These are phyloP conservation scores for Drosophila mimetica DNA, from an alignment of 2,888 invertebrate species.

Conservation along the genomic window DNA sequence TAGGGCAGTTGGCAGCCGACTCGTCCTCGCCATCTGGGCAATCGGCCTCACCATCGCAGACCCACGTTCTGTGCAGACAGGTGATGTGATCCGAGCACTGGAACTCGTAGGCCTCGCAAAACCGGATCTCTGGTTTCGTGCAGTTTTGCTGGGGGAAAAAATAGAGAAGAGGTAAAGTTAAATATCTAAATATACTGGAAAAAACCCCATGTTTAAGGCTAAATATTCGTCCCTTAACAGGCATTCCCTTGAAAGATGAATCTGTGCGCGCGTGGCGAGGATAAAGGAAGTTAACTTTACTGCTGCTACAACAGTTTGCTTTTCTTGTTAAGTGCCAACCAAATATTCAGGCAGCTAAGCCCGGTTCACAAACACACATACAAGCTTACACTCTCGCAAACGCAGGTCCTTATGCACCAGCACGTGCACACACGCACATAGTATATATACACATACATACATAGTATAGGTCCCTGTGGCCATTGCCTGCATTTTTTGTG, in stretches of 20 bases:
- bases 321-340: slow-evolving; percentile 53
- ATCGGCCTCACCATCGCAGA: slow-evolving; percentile 93
- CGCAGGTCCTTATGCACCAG: slow-evolving; percentile 9
- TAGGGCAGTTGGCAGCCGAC: slow-evolving; percentile 87
- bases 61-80: slow-evolving; percentile 92
- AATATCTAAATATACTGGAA: background rate
- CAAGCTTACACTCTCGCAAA: background rate
- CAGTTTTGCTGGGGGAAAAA: slow-evolving; percentile 86
- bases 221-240: background rate
- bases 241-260: background rate
- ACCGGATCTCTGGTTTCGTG: slow-evolving; percentile 87
- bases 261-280: slow-evolving; percentile 14
- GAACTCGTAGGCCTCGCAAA: slow-evolving; percentile 86
- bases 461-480: slow-evolving; percentile 19
- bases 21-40: slow-evolving; percentile 94
- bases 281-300: slow-evolving; percentile 50
- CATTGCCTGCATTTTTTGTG: slow-evolving; percentile 40
- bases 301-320: slow-evolving; percentile 40
- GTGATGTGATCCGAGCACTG: slow-evolving; percentile 92
- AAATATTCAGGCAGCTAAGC: slow-evolving; percentile 45
- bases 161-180: too few relatives aligned
- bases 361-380: slow-evolving; percentile 28
- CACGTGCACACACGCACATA: slow-evolving; percentile 1
- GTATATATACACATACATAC: background rate
- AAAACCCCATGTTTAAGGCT: background rate